Percentiles rank a stretch among this genome's conserved stretches.
Evolutionary conservation across 2,888 invertebrate species (phyloP).

Genomic region (Mylabris sibirica): DNA sequence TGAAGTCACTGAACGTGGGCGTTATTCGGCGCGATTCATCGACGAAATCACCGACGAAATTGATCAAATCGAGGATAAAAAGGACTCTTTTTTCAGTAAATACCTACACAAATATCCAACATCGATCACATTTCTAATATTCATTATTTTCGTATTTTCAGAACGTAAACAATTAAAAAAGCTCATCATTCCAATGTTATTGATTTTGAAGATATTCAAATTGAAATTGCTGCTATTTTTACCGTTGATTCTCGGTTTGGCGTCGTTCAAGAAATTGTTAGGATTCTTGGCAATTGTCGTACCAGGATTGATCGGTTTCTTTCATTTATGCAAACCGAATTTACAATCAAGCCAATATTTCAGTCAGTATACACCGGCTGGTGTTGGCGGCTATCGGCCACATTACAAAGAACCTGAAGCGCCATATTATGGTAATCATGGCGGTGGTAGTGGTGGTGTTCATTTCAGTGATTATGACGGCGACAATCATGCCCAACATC

Average conservation of each 20-base stretch:
- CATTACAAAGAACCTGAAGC: constrained; percentile 64
- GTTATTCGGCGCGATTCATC: constrained; percentile 81
- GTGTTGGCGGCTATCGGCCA: constrained; percentile 73
- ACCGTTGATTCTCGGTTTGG: constrained; percentile 82
- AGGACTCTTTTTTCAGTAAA: constrained; percentile 82
- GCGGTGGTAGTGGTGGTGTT: constrained; percentile 66
- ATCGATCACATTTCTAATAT: background rate
- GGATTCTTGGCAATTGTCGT: constrained; percentile 81
- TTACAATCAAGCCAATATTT: constrained; percentile 59
- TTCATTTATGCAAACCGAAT: constrained; percentile 82
- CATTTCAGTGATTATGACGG: constrained; percentile 74
- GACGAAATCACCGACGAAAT: constrained; percentile 86
- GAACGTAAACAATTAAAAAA: constrained; percentile 84
- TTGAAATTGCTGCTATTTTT: constrained; percentile 81
- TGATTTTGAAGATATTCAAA: constrained; percentile 85
- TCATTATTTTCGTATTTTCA: constrained; percentile 56
- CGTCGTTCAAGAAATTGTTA: constrained; percentile 84
- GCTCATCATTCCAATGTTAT: constrained; percentile 80
- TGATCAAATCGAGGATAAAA: constrained; percentile 83
- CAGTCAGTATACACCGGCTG: constrained; percentile 74
- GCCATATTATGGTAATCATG: constrained; percentile 40
- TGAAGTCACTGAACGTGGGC: constrained; percentile 76
- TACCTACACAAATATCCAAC: constrained; percentile 42
- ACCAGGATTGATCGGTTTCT: constrained; percentile 84
- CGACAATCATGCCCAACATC: constrained; percentile 68